Evolutionary conservation across 1,140 invertebrate genomes (phyloP), one percentile per base, ranked within the genome.

Genomic region (Drosophila parabipectinata): DNA sequence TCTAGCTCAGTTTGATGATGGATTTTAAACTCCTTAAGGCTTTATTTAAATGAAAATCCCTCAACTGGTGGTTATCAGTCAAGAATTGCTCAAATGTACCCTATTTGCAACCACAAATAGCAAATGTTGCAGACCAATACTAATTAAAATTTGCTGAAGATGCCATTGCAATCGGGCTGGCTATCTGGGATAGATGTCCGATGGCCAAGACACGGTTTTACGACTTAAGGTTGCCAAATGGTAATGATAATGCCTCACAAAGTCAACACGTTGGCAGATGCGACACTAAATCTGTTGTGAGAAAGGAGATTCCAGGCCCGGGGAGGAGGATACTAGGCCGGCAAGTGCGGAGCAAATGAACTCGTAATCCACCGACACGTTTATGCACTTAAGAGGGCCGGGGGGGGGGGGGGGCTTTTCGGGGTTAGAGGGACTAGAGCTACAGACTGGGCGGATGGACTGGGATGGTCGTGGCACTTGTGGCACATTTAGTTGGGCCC

Each of bases 361-460:
- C 82, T 82, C 82, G 74, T 85, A 87, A 87, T 85, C 72, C 79
- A 77, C 71, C 87, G 79, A 87, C 83, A 87, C 83, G 83, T 77
- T 83, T 87, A 83, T 83, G 83, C 83, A 88, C 83, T 87, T 73
- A 88, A 67, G 64, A 51, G 41, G 74, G 6, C 45, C 48, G n/a
- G 44, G 26, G 34, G 55, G 57, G 51, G 44, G n/a, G 44, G 26
- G 34, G 55, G 57, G 51, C 18, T 5, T 41, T 3, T 6, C 32
- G 53, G 12, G 14, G 63, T 18, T 26, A 39, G 28, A 56, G 3
- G 44, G 7, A 14, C 9, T 10, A 18, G 4, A 10, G 10, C 44
- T 47, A 7, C n/a, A 30, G 4, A 51, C 37, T 52, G 62, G 64
- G 63, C 66, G 48, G 41, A 28, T 21, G 34, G 4, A 51, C 37